Evolutionary conservation across 2,113 vertebrate species (phyloP).

Genomic region (Nyctereutes procyonoides): DNA sequence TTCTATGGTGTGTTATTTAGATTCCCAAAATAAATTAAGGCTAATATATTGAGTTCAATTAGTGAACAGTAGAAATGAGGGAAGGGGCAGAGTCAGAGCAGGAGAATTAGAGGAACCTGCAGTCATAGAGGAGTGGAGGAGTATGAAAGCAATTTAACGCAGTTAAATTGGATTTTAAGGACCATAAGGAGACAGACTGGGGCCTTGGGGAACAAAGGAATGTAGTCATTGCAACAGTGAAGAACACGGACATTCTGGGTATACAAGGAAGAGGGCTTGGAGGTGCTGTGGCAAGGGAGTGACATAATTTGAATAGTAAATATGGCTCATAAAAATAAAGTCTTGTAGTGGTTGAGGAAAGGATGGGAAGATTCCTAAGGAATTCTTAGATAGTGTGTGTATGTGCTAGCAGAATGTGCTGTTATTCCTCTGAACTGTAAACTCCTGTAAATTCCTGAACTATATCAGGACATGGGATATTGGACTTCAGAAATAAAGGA

Average conservation of each 20-base stretch:
- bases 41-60: constrained; percentile 37
- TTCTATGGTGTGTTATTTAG: constrained; percentile 29
- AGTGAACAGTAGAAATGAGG: constrained; percentile 12
- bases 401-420: neutral
- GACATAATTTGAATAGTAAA: neutral
- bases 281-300: neutral
- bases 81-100: neutral
- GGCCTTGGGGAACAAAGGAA: neutral
- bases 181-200: neutral
- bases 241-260: neutral
- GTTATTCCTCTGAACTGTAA: neutral
- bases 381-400: neutral
- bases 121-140: neutral
- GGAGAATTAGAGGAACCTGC: neutral
- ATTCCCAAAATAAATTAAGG: constrained; percentile 64
- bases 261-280: neutral
- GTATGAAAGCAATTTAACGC: neutral
- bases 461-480: accelerated
- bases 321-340: neutral
- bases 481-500: neutral
- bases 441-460: neutral
- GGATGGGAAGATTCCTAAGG: neutral
- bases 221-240: neutral
- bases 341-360: neutral
- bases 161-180: constrained; percentile 17